phyloP scores from a whole-genome alignment of 2,113 vertebrate genomes.

The Stomatorhinus ivindoensis region DNA sequence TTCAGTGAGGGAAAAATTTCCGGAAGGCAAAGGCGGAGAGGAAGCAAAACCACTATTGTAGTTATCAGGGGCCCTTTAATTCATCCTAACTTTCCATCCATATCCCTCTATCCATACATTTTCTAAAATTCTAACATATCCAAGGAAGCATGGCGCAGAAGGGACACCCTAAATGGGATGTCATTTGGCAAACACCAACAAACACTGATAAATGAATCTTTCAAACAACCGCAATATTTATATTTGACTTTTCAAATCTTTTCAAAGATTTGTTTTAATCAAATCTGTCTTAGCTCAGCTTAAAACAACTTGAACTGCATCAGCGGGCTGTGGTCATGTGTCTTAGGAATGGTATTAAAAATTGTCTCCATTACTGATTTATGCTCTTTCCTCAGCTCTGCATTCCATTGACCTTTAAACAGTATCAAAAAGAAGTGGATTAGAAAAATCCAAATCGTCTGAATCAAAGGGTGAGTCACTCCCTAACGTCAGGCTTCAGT shows the following conservation, averaged over 20 bases:
- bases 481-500: background rate
- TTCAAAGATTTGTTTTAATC: background rate
- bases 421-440: background rate
- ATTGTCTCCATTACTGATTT: background rate
- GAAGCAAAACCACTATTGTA: background rate
- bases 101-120: background rate
- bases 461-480: background rate
- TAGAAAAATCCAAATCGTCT: background rate
- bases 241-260: background rate
- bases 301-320: background rate
- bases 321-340: background rate
- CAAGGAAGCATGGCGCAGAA: background rate
- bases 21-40: background rate
- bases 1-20: background rate
- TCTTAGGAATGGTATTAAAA: background rate
- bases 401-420: constrained; percentile 10
- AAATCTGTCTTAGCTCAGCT: background rate
- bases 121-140: background rate
- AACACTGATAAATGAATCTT: background rate
- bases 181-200: background rate
- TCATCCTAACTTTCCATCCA: background rate
- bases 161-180: background rate
- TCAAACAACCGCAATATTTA: background rate
- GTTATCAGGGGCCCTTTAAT: background rate
- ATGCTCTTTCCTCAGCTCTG: background rate